Base-by-base conservation (phyloP, 2,113 vertebrate genomes). In the Cacatua alba region DNA sequence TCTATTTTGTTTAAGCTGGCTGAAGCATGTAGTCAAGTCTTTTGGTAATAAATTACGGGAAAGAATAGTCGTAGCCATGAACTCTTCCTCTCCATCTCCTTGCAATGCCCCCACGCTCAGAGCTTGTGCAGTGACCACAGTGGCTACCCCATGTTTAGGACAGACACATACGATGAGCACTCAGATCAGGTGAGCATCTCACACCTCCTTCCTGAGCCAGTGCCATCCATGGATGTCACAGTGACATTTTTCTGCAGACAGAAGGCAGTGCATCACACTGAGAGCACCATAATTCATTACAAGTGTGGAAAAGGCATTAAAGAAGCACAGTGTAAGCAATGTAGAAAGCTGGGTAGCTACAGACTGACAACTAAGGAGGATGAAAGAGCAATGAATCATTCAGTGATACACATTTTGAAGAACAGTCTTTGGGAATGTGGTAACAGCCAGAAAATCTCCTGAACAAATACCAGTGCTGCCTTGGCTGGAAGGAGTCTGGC, bases 1-100 rank as follows among this genome's bases (percentile, higher is more conserved):
- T 84, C 84, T 82, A 24, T 70, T 83, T 82, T 86, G 64, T 75
- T 93, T 86, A 57, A 92, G 75, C 51, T 51, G 85, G 33, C 76
- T 78, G 72, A 78, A 68, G 70, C 23, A 4, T 28, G 43, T 52
- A 77, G 67, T 60, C 17, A 62, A 49, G 59, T 48, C 28, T 93
- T 92, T 43, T 46, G 11, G 53, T 65, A 77, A 85, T 37, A 94
- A 82, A 79, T 91, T 57, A 64, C 1, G 24, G 57, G 31, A 65
- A 68, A 81, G 35, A 25, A 39, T 16, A 65, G 48, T 29, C 1
- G 1, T 24, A 62, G 65, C 55, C 12, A 3, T 0, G 1, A 93
- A 46, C 24, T 7, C 24, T 52, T 83, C 65, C 65, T 84, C 74
- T 87, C 20, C 44, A 39, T 24, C 77, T 86, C 69, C 31, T 46